These are phyloP conservation scores for Orius insidiosus DNA, from an alignment of 1,140 invertebrate genomes.

Conservation along the genomic window DNA sequence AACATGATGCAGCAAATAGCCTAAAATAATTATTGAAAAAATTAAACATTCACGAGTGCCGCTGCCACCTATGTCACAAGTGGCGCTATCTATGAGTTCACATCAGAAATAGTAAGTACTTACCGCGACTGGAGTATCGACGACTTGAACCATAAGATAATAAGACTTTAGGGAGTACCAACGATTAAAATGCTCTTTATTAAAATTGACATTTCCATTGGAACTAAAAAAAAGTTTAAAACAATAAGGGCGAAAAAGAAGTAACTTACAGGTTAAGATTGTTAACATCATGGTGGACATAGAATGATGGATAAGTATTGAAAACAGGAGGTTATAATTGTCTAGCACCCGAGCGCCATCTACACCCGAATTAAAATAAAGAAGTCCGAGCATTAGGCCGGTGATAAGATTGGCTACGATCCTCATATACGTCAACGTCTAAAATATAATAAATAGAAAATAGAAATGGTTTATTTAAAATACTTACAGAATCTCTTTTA, in stretches of 20 bases:
- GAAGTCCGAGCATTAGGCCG: constrained; percentile 50
- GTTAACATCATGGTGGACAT: constrained; percentile 75
- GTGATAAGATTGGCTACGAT: constrained; percentile 50
- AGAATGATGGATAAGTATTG: constrained; percentile 65
- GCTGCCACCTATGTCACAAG: too few relatives aligned
- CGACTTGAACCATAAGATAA: constrained; percentile 69
- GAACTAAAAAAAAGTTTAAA: too few relatives aligned
- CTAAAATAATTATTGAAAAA: too few relatives aligned
- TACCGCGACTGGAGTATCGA: constrained; percentile 60
- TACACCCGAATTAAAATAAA: constrained; percentile 49
- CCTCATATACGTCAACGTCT: constrained; percentile 80
- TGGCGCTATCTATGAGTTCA: too few relatives aligned
- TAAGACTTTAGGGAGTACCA: constrained; percentile 93
- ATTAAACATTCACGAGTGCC: too few relatives aligned
- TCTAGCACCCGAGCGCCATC: constrained; percentile 55
- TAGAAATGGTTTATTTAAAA: not conserved
- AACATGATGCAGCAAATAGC: constrained; percentile 59
- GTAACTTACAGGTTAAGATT: constrained; percentile 64
- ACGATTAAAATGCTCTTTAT: constrained; percentile 83
- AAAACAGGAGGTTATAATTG: constrained; percentile 67
- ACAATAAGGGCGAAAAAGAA: too few relatives aligned
- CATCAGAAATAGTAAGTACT: too few relatives aligned
- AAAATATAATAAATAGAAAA: constrained; percentile 22
- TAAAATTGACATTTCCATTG: constrained; percentile 76
- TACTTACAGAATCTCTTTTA: constrained; percentile 48